phyloP scores from a whole-genome alignment of 2,888 invertebrate genomes.

The Eristalis arbustorum region DNA sequence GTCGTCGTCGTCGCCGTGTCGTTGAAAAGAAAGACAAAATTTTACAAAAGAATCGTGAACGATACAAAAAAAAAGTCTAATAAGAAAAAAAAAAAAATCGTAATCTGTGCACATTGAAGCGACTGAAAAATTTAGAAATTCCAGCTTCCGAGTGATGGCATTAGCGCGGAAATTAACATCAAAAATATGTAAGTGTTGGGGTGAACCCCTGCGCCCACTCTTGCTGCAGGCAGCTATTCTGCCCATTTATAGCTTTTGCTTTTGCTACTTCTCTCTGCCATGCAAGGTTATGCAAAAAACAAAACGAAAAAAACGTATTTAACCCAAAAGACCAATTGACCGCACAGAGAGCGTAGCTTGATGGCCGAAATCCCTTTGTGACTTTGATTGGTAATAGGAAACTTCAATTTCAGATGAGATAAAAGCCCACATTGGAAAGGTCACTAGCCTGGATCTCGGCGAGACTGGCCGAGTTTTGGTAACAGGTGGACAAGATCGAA shows the following conservation, averaged over 20 bases:
- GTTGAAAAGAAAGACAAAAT: constrained; percentile 51
- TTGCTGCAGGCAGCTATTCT: constrained; percentile 52
- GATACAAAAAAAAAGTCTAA: constrained; percentile 16
- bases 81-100: constrained; percentile 40
- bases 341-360: not conserved
- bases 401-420: constrained; percentile 77
- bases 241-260: constrained; percentile 61
- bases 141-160: constrained; percentile 77
- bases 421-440: constrained; percentile 79
- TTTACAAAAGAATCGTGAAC: constrained; percentile 45
- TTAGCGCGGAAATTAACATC: constrained; percentile 79
- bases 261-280: constrained; percentile 27
- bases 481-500: constrained; percentile 95
- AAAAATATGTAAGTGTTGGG: constrained; percentile 79
- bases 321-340: constrained; percentile 1
- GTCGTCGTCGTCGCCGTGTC: constrained; percentile 27
- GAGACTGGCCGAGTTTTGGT: constrained; percentile 80
- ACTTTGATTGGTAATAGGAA: constrained; percentile 19
- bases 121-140: constrained; percentile 69
- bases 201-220: constrained; percentile 52
- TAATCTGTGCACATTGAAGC: constrained; percentile 62
- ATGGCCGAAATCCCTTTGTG: not conserved
- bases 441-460: constrained; percentile 80
- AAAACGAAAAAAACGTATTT: not conserved
- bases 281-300: constrained; percentile 70